Conservation (phyloP, 1,140 invertebrate species). For the Vanessa atalanta region DNA sequence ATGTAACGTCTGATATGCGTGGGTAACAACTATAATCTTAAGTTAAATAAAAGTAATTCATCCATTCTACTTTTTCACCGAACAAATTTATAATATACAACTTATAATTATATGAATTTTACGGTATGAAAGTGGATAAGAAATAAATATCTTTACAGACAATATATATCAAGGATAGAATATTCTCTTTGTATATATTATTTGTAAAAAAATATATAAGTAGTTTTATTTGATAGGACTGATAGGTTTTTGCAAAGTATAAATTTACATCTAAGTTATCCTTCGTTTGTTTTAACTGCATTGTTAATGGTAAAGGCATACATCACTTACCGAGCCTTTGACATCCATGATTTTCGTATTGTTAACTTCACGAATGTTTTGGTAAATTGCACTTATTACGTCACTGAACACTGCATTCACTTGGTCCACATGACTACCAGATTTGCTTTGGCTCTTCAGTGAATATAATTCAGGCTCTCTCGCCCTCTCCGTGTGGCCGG, state of each 20-base stretch:
- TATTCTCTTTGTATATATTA: too few relatives aligned
- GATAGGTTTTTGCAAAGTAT: too few relatives aligned
- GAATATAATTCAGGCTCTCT: conserved; percentile 68
- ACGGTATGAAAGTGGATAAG: too few relatives aligned
- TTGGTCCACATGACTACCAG: conserved; percentile 68
- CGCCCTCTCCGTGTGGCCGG: conserved; percentile 79
- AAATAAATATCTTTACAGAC: too few relatives aligned
- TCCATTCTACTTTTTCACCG: neutral
- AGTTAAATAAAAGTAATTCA: conserved; percentile 1
- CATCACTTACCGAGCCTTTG: conserved; percentile 67
- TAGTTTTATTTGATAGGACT: too few relatives aligned
- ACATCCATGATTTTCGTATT: conserved; percentile 67
- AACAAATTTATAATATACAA: neutral
- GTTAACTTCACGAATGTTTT: conserved; percentile 54
- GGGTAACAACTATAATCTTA: conserved; percentile 4
- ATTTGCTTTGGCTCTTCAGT: conserved; percentile 55
- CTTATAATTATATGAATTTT: neutral
- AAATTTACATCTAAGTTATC: neutral
- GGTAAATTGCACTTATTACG: conserved; percentile 65
- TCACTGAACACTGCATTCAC: conserved; percentile 77
- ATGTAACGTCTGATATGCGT: conserved; percentile 11
- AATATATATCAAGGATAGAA: too few relatives aligned
- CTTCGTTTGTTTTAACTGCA: neutral
- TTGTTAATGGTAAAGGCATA: neutral
- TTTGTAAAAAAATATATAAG: too few relatives aligned